phyloP scores from a whole-genome alignment of 2,113 vertebrate genomes.

The Rutilus rutilus region DNA sequence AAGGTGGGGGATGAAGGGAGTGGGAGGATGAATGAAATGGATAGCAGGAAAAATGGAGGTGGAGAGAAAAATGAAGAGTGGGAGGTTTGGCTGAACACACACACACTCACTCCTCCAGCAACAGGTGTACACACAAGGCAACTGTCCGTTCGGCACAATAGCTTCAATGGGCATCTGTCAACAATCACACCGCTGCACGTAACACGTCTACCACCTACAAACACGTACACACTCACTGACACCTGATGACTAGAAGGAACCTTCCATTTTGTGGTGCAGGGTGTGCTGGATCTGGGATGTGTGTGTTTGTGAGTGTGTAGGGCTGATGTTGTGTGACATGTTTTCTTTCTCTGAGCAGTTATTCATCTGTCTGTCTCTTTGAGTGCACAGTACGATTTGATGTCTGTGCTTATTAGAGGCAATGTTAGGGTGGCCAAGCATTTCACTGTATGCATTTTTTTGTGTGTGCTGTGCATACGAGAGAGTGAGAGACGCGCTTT shows the following conservation, averaged over 20 bases:
- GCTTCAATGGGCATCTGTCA: constrained; percentile 59
- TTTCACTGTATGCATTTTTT: constrained; percentile 7
- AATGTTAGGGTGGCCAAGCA: constrained; percentile 53
- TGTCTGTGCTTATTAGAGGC: constrained; percentile 50
- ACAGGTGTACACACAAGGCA: constrained; percentile 70
- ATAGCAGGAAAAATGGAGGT: constrained; percentile 31
- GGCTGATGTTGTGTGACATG: constrained; percentile 44
- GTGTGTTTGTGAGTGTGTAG: background rate
- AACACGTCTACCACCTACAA: constrained; percentile 38
- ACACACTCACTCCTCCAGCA: constrained; percentile 12
- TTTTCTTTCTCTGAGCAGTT: constrained; percentile 46
- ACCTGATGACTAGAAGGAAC: background rate
- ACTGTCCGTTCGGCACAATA: constrained; percentile 55
- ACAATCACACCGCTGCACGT: constrained; percentile 2
- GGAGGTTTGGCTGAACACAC: constrained; percentile 4
- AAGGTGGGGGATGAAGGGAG: constrained; percentile 16
- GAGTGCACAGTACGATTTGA: constrained; percentile 55
- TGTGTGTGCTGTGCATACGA: background rate
- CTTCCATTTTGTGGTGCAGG: background rate
- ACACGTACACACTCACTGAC: constrained; percentile 8
- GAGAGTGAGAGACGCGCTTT: background rate
- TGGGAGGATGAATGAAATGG: constrained; percentile 23
- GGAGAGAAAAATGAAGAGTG: constrained; percentile 39
- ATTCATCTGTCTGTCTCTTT: constrained; percentile 54
- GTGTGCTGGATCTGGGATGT: background rate